These are phyloP conservation scores for Andrena minutula DNA, from an alignment of 2,888 invertebrate species.

Conservation along the genomic window DNA sequence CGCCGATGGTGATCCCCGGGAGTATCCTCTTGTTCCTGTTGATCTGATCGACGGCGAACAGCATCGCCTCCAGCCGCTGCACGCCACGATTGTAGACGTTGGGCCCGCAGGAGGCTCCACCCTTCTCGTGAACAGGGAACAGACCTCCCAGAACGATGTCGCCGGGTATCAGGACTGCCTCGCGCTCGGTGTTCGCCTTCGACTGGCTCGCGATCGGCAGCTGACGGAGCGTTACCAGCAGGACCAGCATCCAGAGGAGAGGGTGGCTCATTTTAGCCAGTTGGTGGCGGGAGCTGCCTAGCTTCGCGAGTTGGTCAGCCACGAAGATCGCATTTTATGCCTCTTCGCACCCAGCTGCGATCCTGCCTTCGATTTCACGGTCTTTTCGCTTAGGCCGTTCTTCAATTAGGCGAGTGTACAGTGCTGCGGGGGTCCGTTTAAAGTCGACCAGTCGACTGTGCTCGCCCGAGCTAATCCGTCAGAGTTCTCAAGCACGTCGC, in stretches of 20 bases:
- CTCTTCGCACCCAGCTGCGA: not conserved
- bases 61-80: constrained; percentile 88
- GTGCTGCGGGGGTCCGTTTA: not conserved
- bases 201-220: constrained; percentile 58
- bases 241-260: constrained; percentile 60
- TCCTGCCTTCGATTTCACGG: too few relatives aligned
- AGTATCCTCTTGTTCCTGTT: constrained; percentile 86
- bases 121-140: constrained; percentile 88
- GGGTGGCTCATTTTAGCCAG: constrained; percentile 55
- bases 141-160: constrained; percentile 88
- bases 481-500: not conserved
- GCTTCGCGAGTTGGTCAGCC: constrained; percentile 10
- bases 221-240: constrained; percentile 70
- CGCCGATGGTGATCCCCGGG: constrained; percentile 86
- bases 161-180: constrained; percentile 85
- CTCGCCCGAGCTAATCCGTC: not conserved
- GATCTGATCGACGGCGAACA: constrained; percentile 87
- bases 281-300: constrained; percentile 3
- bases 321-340: constrained; percentile 49
- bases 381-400: too few relatives aligned
- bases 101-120: constrained; percentile 85
- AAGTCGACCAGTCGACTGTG: not conserved
- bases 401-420: too few relatives aligned
- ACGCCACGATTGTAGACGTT: constrained; percentile 88
- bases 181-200: constrained; percentile 74